Conservation (phyloP, 2,888 invertebrate species). For the Rhaphigaster nebulosa region DNA sequence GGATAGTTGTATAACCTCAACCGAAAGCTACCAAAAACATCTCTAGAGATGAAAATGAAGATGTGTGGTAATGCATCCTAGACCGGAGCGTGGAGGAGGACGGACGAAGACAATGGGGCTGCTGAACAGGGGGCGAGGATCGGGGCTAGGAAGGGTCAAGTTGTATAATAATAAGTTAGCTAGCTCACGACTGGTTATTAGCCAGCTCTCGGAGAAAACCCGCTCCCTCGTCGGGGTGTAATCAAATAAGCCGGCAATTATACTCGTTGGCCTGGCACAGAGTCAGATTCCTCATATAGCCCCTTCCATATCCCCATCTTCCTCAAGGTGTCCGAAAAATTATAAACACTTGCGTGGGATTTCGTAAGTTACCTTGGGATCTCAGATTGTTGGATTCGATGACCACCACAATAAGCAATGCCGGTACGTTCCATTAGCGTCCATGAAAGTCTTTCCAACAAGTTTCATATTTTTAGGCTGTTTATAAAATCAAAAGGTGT, state of each 20-base stretch:
- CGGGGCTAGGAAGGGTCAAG: conserved; percentile 44
- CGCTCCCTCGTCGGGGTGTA: conserved; percentile 52
- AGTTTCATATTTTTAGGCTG: too few species aligned
- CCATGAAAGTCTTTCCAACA: background rate
- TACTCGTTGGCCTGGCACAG: conserved; percentile 12
- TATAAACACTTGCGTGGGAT: background rate
- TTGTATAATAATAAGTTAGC: conserved; percentile 55
- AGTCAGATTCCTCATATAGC: conserved; percentile 35
- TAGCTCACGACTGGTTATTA: conserved; percentile 59
- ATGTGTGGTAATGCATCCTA: background rate
- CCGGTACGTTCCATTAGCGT: background rate
- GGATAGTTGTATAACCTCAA: background rate
- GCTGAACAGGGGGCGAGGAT: conserved; percentile 25
- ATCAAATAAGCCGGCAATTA: conserved; percentile 59
- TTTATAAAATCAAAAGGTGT: too few species aligned
- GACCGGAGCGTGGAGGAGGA: background rate
- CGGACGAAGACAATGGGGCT: conserved; percentile 40
- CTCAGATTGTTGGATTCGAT: background rate
- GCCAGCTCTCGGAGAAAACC: conserved; percentile 43
- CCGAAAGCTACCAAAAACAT: background rate
- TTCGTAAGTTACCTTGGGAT: background rate
- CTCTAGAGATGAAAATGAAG: background rate
- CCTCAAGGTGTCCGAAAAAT: background rate
- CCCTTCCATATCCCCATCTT: conserved; percentile 11
- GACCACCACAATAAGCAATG: background rate